Base-by-base conservation (phyloP, 2,888 invertebrate genomes). In the Pammene aurita region DNA sequence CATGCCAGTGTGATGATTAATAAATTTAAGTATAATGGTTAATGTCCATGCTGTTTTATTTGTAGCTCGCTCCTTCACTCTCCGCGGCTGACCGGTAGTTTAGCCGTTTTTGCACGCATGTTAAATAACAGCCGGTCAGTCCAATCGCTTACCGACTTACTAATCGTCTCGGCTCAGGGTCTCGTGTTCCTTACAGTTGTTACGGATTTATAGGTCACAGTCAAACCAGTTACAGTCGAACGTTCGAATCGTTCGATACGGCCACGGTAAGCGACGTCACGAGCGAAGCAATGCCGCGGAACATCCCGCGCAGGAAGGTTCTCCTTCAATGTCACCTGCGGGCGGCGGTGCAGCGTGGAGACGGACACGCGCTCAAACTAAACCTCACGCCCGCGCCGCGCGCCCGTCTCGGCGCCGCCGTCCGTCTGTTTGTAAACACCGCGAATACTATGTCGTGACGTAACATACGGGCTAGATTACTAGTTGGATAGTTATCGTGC, bases 1-100 rank as follows among this genome's bases (percentile, higher is more conserved):
- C 89, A 90, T 88, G 90, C 85, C 84, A 86, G 85, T 88, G 88
- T 87, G n/a, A n/a, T 85, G 85, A 87, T 84, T 85, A 92, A 90
- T 92, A 92, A 92, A 92, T 92, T 92, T 92, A 92, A 92, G 92
- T 92, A 89, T 87, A 92, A 90, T 88, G 83, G 80, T 88, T 86
- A 86, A 79, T 78, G 75, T 81, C 74, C 73, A 74, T 79, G 81
- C 73, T 80, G 89, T 92, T 92, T 92, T 76, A 90, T 91, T 92
- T 86, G 56, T 56, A 55, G 57, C 67, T 70, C 71, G 71, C 76
- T 73, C 74, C 75, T 76, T 70, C 34, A 54, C 71, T 38, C 71
- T 38, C 50, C 26, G 70, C 71, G 18, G 67, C 50, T 73, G 71
- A 56, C 18, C 42, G 56, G 48, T 46, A 0, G 55, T 57, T 55